These are phyloP conservation scores for Decapterus maruadsi DNA, from an alignment of 2,797 vertebrate species.

Conservation along the genomic window DNA sequence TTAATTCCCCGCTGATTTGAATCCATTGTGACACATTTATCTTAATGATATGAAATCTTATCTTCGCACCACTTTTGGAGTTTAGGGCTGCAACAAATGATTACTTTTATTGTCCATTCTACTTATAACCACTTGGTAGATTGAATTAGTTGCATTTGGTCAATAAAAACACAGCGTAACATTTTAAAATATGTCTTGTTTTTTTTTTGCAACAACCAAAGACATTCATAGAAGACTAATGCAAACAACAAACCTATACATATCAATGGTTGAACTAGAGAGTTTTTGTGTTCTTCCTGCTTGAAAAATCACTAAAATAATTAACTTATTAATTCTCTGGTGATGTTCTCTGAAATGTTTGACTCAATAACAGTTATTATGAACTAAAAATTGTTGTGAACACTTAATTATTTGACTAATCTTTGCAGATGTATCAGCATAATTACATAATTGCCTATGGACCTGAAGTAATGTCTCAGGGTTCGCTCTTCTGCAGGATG, in stretches of 20 bases:
- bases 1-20: conserved; percentile 38
- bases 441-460: no score
- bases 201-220: not conserved
- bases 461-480: no score
- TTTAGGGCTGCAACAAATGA: not conserved
- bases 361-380: not conserved
- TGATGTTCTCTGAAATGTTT: not conserved
- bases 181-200: not conserved
- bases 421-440: no score
- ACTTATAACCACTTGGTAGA: conserved; percentile 2
- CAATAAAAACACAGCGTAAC: not conserved
- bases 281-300: not conserved
- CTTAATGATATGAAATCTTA: conserved; percentile 7
- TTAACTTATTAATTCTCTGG: not conserved
- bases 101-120: not conserved
- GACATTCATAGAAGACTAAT: not conserved
- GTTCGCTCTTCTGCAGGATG: not conserved
- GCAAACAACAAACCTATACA: not conserved
- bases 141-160: not conserved
- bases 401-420: no score
- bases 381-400: not conserved
- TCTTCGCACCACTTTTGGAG: not conserved
- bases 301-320: not conserved
- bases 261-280: no score
- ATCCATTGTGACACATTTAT: conserved; percentile 21